Percentiles rank a stretch among this genome's conserved stretches.
phyloP scores from a whole-genome alignment of 2,113 vertebrate species.

The Recurvirostra avosetta region DNA sequence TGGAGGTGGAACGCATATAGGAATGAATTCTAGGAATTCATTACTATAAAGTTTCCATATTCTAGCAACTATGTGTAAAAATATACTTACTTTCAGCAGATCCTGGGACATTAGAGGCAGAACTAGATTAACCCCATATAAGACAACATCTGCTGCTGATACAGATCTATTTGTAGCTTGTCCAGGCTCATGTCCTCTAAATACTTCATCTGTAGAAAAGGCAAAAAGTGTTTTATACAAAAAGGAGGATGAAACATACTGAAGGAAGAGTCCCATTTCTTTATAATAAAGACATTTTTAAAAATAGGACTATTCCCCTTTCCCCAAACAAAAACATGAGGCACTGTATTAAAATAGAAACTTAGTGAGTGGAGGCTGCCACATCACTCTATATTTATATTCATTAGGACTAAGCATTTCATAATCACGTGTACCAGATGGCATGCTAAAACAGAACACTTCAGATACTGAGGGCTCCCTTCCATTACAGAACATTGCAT shows the following conservation, averaged over 20 bases:
- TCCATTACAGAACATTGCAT: neutral
- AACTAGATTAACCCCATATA: slow-evolving; percentile 96
- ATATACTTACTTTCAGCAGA: slow-evolving; percentile 86
- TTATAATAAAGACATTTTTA: neutral
- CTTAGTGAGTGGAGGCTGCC: neutral
- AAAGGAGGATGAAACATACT: neutral
- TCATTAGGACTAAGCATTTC: slow-evolving; percentile 18
- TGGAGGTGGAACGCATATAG: neutral
- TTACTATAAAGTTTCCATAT: neutral
- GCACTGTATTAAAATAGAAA: slow-evolving; percentile 42
- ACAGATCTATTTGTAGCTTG: slow-evolving; percentile 86
- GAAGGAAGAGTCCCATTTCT: neutral
- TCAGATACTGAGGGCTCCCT: neutral
- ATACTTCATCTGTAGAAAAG: slow-evolving; percentile 86
- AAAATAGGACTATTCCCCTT: neutral
- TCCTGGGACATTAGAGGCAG: slow-evolving; percentile 98
- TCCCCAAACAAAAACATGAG: neutral
- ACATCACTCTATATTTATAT: slow-evolving; percentile 31
- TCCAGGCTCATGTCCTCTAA: slow-evolving; percentile 91
- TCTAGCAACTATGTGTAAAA: neutral
- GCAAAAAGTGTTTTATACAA: neutral
- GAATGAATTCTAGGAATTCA: neutral
- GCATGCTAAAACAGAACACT: neutral
- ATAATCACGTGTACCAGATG: neutral
- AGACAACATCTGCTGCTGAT: slow-evolving; percentile 95